Base-by-base conservation (phyloP, 2,888 invertebrate genomes). In the Mayetiola destructor region DNA sequence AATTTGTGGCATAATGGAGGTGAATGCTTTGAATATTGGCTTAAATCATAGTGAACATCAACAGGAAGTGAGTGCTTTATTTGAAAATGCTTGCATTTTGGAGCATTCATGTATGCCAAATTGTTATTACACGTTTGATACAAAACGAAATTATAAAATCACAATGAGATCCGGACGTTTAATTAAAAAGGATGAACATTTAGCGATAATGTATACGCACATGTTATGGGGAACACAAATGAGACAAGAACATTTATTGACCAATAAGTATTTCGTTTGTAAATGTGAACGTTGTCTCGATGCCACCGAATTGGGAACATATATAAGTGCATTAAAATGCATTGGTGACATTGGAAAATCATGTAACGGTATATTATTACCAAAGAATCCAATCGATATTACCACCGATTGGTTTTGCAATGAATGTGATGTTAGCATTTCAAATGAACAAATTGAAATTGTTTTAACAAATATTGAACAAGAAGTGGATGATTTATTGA, bases 171-270 rank as follows among this genome's bases (percentile, higher is more conserved):
- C 85, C 0, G 81, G 84, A 0, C 69, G 80, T 16, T 75, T 81
- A 0, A 80, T 88, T 27, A 71, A 75, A 61, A 82, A 81, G 68
- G 87, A 83, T 0, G 79, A 82, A 39, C 84, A 88, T 66, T 76
- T 92, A 32, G 80, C 81, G 9, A 90, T 90, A 1, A 88, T 85
- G 79, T 92, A 91, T 64, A 88, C 89, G 5, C 89, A 91, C 66
- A 86, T 88, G 10, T 70, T 92, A 59, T 91, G 91, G 91, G 85
- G 88, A 1, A 90, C 90, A 0, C 82, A 84, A 67, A 81, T 84
- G 36, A 77, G 91, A 61, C 77, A 85, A 59, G 84, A 86, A 62
- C 89, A 90, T 72, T 73, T 90, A 21, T 75, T 76, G 62, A 80
- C 84, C 59, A 85, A 86, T 0, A 90, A 90, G 71, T 88, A 87